A percentile compares a stretch with the other conserved stretches of the same genome.
phyloP scores from a whole-genome alignment of 2,888 invertebrate genomes.

The Shargacucullia verbasci region DNA sequence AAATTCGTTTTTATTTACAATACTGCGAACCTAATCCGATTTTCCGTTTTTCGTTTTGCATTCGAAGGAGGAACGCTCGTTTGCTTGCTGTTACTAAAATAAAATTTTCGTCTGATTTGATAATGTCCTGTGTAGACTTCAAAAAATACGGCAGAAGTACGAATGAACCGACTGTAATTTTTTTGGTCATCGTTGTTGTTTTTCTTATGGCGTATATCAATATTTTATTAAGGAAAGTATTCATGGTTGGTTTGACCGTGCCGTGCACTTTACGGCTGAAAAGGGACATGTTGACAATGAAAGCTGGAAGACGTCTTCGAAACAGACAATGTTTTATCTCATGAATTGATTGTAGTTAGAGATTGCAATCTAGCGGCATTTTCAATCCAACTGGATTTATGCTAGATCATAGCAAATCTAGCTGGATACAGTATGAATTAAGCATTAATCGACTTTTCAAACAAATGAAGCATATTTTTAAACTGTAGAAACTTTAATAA shows the following conservation, averaged over 20 bases:
- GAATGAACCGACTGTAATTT: slow-evolving; percentile 5
- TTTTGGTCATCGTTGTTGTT: slow-evolving; percentile 8
- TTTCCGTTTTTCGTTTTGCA: slow-evolving; percentile 7
- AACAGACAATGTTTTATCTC: neutral
- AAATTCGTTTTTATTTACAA: slow-evolving; percentile 11
- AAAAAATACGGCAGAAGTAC: slow-evolving; percentile 2
- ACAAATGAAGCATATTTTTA: too few species aligned
- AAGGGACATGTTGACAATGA: slow-evolving; percentile 1
- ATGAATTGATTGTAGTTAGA: neutral
- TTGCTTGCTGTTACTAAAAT: too few species aligned
- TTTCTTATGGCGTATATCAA: slow-evolving; percentile 36
- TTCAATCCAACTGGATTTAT: too few species aligned
- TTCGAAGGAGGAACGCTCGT: slow-evolving; percentile 6
- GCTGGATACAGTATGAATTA: too few species aligned
- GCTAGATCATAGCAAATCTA: too few species aligned
- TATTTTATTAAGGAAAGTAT: slow-evolving; percentile 37
- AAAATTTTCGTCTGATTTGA: slow-evolving; percentile 5
- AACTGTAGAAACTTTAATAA: too few species aligned
- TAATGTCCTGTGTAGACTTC: slow-evolving; percentile 17
- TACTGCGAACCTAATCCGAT: slow-evolving; percentile 4
- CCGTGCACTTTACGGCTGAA: slow-evolving; percentile 28
- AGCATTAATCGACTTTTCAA: too few species aligned
- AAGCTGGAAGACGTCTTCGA: slow-evolving; percentile 2
- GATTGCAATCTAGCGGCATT: too few species aligned
- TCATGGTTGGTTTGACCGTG: slow-evolving; percentile 22